Conservation (phyloP, 2,797 vertebrate genomes). For the Botia kubotai region DNA sequence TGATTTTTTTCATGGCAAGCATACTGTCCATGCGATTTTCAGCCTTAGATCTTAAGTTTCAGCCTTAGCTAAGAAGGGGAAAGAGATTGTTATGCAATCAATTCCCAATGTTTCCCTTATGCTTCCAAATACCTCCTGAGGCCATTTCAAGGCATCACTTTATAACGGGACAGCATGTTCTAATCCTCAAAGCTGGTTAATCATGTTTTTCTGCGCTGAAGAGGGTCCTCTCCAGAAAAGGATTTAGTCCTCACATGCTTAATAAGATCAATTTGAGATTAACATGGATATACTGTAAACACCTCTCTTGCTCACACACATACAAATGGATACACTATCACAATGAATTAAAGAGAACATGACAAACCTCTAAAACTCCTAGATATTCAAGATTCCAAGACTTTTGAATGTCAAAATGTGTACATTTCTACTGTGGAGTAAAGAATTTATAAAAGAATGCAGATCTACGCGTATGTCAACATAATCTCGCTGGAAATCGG, state of each 20-base stretch:
- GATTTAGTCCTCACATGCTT: conserved; percentile 12
- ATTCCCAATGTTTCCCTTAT: conserved; percentile 7
- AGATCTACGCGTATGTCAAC: too few species aligned
- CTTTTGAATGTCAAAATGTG: neutral
- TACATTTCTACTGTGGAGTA: too few species aligned
- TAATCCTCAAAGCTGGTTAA: conserved; percentile 33
- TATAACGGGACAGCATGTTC: conserved; percentile 20
- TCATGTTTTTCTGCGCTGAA: conserved; percentile 18
- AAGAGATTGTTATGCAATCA: conserved; percentile 28
- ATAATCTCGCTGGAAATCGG: too few species aligned
- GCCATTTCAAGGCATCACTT: neutral
- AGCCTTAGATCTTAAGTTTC: conserved; percentile 15
- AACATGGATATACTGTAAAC: conserved; percentile 2
- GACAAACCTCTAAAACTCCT: neutral
- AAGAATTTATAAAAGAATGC: too few species aligned
- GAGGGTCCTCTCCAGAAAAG: conserved; percentile 15
- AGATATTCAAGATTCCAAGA: neutral
- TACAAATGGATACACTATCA: neutral
- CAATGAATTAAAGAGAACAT: neutral
- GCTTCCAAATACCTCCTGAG: conserved; percentile 17
- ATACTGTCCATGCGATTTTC: neutral
- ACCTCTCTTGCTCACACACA: neutral
- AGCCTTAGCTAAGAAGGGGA: neutral
- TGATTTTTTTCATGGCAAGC: neutral
- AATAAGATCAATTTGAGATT: conserved; percentile 34